These are phyloP conservation scores for Drosophila ficusphila DNA, from an alignment of 1,140 invertebrate species.

Conservation along the genomic window DNA sequence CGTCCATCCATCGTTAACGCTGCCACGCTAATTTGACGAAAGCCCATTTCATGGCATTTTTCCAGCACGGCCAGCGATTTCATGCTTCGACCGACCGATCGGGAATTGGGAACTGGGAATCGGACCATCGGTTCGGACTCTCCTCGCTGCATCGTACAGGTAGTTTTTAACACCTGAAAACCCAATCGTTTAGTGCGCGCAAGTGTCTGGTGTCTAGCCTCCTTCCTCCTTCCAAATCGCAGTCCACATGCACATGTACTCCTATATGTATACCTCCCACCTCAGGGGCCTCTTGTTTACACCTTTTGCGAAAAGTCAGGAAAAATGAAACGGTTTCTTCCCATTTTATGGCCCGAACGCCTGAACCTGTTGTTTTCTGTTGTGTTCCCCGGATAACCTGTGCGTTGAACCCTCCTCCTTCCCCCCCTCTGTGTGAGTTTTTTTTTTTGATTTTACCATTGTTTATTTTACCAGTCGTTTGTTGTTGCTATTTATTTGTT, in stretches of 20 bases:
- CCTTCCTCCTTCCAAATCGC: too few relatives aligned
- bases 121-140: conserved; percentile 6
- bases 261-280: conserved; percentile 12
- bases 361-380: conserved; percentile 17
- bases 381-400: conserved; percentile 17
- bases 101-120: conserved; percentile 17
- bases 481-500: conserved; percentile 75
- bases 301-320: conserved; percentile 74
- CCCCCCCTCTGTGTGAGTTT: conserved; percentile 6
- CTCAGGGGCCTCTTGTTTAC: conserved; percentile 58
- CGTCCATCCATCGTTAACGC: conserved; percentile 67
- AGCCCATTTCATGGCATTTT: conserved; percentile 79
- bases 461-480: conserved; percentile 71
- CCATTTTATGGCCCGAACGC: conserved; percentile 37
- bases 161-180: conserved; percentile 74
- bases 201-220: conserved; percentile 41
- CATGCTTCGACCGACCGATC: conserved; percentile 52
- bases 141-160: conserved; percentile 56
- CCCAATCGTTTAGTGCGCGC: conserved; percentile 46
- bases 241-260: neutral
- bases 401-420: conserved; percentile 26
- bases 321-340: conserved; percentile 47
- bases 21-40: conserved; percentile 80
- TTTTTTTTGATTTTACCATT: conserved; percentile 29
- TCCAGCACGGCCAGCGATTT: conserved; percentile 62